Percentiles rank a stretch among this genome's conserved stretches.
Evolutionary conservation across 2,113 vertebrate species (phyloP).

Genomic region (Paradisaea rubra): DNA sequence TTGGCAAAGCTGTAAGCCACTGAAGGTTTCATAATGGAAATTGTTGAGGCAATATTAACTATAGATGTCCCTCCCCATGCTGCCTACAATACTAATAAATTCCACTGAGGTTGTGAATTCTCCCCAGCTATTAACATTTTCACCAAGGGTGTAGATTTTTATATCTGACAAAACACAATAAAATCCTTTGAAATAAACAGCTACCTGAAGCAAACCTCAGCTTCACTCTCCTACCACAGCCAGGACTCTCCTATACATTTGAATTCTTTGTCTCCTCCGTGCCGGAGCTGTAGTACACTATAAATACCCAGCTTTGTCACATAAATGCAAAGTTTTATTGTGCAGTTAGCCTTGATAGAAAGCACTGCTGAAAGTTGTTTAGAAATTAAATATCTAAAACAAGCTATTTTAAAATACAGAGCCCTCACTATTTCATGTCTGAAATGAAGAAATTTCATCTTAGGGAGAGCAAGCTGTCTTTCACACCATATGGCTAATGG

Average conservation of each 20-base stretch:
- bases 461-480: conserved; percentile 87
- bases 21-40: conserved; percentile 66
- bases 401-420: conserved; percentile 80
- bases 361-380: conserved; percentile 81
- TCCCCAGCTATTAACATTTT: conserved; percentile 46
- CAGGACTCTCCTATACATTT: conserved; percentile 47
- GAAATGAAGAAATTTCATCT: conserved; percentile 84
- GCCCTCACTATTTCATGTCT: conserved; percentile 82
- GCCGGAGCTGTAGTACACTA: conserved; percentile 30
- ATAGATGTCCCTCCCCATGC: conserved; percentile 42
- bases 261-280: conserved; percentile 67
- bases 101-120: conserved; percentile 43
- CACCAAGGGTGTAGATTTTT: not conserved
- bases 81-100: conserved; percentile 57
- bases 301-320: conserved; percentile 75
- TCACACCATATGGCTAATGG: conserved; percentile 98
- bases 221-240: not conserved
- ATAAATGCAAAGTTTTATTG: conserved; percentile 81
- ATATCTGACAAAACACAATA: conserved; percentile 45
- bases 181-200: conserved; percentile 49
- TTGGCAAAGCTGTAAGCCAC: conserved; percentile 61
- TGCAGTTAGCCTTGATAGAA: conserved; percentile 79
- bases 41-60: conserved; percentile 59
- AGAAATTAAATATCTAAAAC: conserved; percentile 83
- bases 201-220: conserved; percentile 41